These are phyloP conservation scores for Drosophila mayaguana DNA, from an alignment of 2,888 invertebrate species.

Conservation along the genomic window DNA sequence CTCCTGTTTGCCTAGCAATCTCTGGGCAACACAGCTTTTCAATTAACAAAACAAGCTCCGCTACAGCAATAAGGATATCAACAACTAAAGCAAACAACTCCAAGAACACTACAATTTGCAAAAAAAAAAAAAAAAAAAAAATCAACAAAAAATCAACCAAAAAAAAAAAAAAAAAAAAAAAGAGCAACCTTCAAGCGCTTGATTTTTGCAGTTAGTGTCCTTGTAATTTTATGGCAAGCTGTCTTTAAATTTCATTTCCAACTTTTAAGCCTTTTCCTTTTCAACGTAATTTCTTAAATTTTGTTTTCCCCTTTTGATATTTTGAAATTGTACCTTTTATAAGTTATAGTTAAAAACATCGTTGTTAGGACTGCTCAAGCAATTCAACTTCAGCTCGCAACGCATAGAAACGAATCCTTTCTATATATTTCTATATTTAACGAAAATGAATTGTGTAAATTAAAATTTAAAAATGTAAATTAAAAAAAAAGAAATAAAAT, in stretches of 20 bases:
- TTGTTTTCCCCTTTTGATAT: conserved; percentile 3
- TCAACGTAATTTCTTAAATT: background rate
- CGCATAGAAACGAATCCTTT: conserved; percentile 16
- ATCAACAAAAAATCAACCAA: background rate
- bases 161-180: background rate
- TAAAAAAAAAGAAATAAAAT: background rate
- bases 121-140: conserved; percentile 2
- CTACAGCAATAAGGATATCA: conserved; percentile 6
- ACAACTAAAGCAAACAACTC: background rate
- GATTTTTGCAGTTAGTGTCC: conserved; percentile 26
- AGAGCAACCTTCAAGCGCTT: too few species aligned
- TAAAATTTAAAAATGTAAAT: conserved; percentile 27
- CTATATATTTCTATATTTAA: too few species aligned
- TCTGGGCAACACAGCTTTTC: background rate
- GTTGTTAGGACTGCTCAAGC: conserved; percentile 17
- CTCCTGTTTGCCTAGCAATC: conserved; percentile 91
- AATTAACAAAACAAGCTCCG: conserved; percentile 7
- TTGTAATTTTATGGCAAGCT: conserved; percentile 26
- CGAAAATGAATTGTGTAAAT: conserved; percentile 44
- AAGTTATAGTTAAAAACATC: conserved; percentile 14
- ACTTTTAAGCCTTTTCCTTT: background rate
- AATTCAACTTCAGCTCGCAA: background rate
- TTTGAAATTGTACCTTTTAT: conserved; percentile 33
- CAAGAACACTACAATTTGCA: background rate
- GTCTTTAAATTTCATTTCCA: conserved; percentile 28